These are phyloP conservation scores for Heliconius hermathena DNA, from an alignment of 1,140 invertebrate genomes.

Conservation along the genomic window DNA sequence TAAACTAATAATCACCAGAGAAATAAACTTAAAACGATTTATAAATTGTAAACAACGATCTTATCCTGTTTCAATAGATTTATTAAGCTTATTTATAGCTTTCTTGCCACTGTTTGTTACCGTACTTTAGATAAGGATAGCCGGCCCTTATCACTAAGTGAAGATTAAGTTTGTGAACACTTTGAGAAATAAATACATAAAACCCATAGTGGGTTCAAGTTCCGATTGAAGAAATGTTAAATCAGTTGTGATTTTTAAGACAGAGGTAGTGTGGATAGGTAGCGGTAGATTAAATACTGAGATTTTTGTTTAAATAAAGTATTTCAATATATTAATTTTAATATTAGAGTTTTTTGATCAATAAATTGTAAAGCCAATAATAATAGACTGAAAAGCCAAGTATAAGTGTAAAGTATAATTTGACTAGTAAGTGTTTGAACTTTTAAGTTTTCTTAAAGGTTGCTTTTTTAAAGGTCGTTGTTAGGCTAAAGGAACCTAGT, in stretches of 20 bases:
- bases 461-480: too few relatives aligned
- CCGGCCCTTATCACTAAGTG: constrained; percentile 3
- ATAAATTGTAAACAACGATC: constrained; percentile 22
- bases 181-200: background rate
- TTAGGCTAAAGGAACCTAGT: too few relatives aligned
- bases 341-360: too few relatives aligned
- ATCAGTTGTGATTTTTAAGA: background rate
- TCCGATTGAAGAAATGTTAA: background rate
- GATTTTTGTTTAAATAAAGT: background rate
- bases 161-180: background rate
- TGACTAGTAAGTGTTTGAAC: too few relatives aligned
- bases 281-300: background rate
- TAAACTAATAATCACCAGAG: background rate
- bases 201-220: background rate
- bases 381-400: too few relatives aligned
- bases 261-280: background rate
- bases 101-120: constrained; percentile 1
- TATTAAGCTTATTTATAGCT: constrained; percentile 14
- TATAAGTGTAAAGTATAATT: too few relatives aligned
- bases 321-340: too few relatives aligned
- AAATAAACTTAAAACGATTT: constrained; percentile 3
- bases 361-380: too few relatives aligned
- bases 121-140: constrained; percentile 10
- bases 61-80: constrained; percentile 24
- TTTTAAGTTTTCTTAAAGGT: too few relatives aligned